Evolutionary conservation across 2,797 vertebrate species (phyloP), one percentile per base, ranked within the genome.

Genomic region (Danio kyathit): DNA sequence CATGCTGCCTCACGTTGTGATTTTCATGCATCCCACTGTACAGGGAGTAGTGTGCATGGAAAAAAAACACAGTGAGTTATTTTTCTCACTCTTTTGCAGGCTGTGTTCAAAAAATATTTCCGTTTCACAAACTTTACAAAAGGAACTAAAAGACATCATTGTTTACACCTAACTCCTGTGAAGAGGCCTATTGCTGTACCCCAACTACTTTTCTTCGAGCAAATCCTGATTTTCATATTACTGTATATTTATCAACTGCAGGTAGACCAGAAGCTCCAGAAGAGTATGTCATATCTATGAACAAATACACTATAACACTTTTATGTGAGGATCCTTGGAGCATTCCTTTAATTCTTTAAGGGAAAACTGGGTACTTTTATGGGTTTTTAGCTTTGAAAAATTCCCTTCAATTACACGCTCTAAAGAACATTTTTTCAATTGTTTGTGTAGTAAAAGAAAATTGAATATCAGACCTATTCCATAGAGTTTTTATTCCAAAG

Each of bases 81-180:
- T 54, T 48, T 40, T 17, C 21, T 12, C 17, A 49, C 17, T 49
- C 65, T 49, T 19, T 21, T 67, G 14, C 21, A 70, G 14, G 49
- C 14, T 41, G 9, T 52, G 67, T 76, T 60, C 74, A 61, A 60
- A 71, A 5, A 5, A 16, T 14, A 9, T 56, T 9, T 77, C 19
- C 14, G 21, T 77, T 67, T 72, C 79, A 48, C 44, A 44, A 12
- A 64, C 13, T 66, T 54, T 9, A 12, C 54, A 21, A 16, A 48
- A 46, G 41, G 13, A 79, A n/a, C 40, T 48, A 29, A 74, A 49
- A 40, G 14, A 51, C 11, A 38, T n/a, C 65, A 67, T 80, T 81
- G 11, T 60, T 29, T 60, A 74, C 60, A 8, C 13, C 12, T 29
- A 46, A 59, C 54, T 60, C 19, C 56, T 74, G 41, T 46, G 44